phyloP scores from a whole-genome alignment of 2,113 vertebrate genomes.

The Phylloscopus trochiloides region DNA sequence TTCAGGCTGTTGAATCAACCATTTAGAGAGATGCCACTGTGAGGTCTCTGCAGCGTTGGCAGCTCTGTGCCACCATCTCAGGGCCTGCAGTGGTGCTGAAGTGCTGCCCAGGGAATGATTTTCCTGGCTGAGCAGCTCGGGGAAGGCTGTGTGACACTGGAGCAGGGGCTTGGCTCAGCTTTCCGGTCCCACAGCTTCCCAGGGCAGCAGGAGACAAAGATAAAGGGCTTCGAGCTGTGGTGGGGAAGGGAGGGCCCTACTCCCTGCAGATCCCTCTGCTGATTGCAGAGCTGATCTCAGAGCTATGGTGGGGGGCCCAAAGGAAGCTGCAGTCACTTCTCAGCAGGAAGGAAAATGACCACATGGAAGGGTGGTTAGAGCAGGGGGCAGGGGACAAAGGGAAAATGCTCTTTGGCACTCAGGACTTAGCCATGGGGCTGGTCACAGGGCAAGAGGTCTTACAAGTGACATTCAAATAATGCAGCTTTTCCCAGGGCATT shows the following conservation, averaged over 20 bases:
- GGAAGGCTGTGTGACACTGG: neutral
- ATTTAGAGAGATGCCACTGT: neutral
- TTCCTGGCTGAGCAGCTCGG: neutral
- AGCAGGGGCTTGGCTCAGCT: neutral
- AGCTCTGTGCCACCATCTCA: neutral
- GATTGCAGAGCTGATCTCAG: neutral
- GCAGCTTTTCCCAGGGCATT: neutral
- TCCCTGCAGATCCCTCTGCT: neutral
- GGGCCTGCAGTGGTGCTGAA: neutral
- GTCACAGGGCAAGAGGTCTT: neutral
- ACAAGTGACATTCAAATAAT: neutral
- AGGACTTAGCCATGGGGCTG: neutral
- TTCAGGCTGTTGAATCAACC: fast-evolving
- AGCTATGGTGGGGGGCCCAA: conserved; percentile 16
- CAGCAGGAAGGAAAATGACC: conserved; percentile 77
- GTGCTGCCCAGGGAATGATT: neutral
- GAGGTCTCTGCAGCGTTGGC: neutral
- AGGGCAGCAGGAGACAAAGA: neutral
- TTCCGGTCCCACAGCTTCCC: neutral
- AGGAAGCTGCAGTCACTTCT: conserved; percentile 49
- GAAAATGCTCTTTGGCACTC: neutral
- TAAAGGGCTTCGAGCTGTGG: conserved; percentile 14
- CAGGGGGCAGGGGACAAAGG: conserved; percentile 23
- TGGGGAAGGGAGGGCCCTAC: conserved; percentile 60
- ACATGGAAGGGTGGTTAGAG: conserved; percentile 44